Evolutionary conservation across 2,888 invertebrate species (phyloP).

Genomic region (Dasysyrphus tricinctus): DNA sequence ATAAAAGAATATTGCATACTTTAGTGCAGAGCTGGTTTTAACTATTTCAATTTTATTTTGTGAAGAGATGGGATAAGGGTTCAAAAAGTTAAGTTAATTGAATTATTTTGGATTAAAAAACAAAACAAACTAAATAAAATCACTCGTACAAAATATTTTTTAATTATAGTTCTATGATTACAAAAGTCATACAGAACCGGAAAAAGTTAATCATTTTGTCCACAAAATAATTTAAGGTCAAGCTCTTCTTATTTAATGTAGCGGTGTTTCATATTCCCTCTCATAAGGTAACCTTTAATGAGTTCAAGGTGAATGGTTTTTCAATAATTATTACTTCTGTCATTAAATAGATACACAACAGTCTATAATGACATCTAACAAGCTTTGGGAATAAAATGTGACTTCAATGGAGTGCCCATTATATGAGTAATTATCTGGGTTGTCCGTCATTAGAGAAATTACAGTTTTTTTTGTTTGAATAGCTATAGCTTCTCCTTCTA

Average conservation of each 20-base stretch:
- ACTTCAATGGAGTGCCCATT: neutral
- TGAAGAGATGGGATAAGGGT: neutral
- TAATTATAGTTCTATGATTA: neutral
- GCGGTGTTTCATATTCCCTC: neutral
- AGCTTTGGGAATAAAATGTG: neutral
- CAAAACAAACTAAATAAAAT: neutral
- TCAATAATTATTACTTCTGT: constrained; percentile 6
- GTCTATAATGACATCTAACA: constrained; percentile 13
- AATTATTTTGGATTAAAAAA: neutral
- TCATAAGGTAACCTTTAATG: neutral
- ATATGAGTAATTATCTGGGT: too few relatives aligned
- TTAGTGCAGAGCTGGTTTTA: neutral
- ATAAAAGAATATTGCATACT: constrained; percentile 6
- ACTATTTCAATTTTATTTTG: neutral
- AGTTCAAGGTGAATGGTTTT: constrained; percentile 16
- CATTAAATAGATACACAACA: neutral
- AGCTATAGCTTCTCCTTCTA: too few relatives aligned
- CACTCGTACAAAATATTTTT: neutral
- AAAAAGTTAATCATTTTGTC: neutral
- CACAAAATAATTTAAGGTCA: constrained; percentile 3
- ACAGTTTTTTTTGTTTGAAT: neutral
- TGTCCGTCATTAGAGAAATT: neutral
- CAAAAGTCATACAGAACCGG: neutral
- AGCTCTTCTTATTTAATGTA: neutral
- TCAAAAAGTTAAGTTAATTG: neutral